Evolutionary conservation across 2,113 vertebrate species (phyloP), one percentile per base, ranked within the genome.

Genomic region (Sander lucioperca): DNA sequence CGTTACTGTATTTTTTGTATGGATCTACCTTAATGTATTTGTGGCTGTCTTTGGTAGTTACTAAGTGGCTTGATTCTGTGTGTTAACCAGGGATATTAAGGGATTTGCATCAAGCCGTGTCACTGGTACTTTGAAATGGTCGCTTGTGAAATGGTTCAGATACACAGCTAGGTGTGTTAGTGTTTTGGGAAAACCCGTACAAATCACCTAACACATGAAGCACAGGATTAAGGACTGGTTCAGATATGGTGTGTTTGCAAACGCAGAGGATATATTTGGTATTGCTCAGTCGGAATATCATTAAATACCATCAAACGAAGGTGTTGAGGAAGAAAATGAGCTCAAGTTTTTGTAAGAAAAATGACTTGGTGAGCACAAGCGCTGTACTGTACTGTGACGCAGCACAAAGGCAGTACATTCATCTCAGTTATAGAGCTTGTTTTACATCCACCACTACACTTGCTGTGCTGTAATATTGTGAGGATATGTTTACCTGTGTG

Each of bases 401-500:
- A 63, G 59, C 12, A 54, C 2, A 21, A 33, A 64, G 56, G 27
- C 72, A 6, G 19, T 16, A 2, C 51, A 67, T 50, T 21, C 39
- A 21, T 74, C 30, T 77, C 6, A 16, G 19, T 25, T 21, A 11
- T 3, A 56, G 12, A 30, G 39, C 18, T 67, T 23, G 15, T 69
- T 82, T 70, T 61, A 19, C 19, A n/a, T 74, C 74, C 19, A 33
- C 15, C 27, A 23, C 25, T 23, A 13, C 36, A 36, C 63, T 76
- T 2, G 23, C 23, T 16, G 11, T 30, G 47, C 50, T 48, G 23
- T 61, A 12, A 63, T 62, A 30, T 16, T 70, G 43, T 50, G 81
- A 63, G 68, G 64, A 45, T 6, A 39, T 59, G 67, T 64, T 69
- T 66, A 83, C 47, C 11, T 73, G 18, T 59, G 79, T 25, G 57